Conservation (phyloP, 2,888 invertebrate species). For the Philopedon plagiatum region DNA sequence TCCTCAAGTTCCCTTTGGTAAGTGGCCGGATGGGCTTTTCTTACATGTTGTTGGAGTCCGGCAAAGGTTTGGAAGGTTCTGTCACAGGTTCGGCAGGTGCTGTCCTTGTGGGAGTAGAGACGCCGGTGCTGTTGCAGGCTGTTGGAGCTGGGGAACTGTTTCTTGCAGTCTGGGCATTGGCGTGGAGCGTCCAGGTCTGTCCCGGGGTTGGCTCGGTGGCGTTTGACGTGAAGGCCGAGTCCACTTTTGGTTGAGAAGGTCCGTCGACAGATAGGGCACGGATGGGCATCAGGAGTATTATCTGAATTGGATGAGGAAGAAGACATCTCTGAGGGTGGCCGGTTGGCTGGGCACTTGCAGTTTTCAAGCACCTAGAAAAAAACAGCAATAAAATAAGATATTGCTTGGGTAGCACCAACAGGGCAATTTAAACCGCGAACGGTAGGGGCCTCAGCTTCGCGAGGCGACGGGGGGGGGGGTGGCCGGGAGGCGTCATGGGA, state of each 20-base stretch:
- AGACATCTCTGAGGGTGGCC: too few relatives aligned
- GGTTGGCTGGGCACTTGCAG: too few relatives aligned
- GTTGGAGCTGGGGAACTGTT: background rate
- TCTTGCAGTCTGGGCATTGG: background rate
- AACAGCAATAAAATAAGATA: too few relatives aligned
- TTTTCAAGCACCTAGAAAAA: too few relatives aligned
- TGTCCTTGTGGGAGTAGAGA: background rate
- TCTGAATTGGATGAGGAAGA: too few relatives aligned
- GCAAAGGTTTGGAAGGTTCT: background rate
- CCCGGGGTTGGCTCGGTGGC: background rate
- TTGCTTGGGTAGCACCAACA: too few relatives aligned
- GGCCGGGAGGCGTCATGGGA: too few relatives aligned
- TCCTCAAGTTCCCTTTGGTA: background rate
- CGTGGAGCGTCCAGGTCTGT: background rate
- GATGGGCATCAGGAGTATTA: too few relatives aligned
- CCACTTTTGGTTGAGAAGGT: background rate
- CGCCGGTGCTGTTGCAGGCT: conserved; percentile 3
- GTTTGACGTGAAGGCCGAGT: background rate
- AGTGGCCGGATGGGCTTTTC: background rate
- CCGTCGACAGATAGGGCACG: background rate
- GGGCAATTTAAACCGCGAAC: too few relatives aligned
- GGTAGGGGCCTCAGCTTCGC: too few relatives aligned
- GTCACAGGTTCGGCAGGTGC: background rate
- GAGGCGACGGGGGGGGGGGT: too few relatives aligned
- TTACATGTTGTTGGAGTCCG: background rate